These are phyloP conservation scores for Melikaiella ostensackeni DNA, from an alignment of 2,888 invertebrate species.

Conservation along the genomic window DNA sequence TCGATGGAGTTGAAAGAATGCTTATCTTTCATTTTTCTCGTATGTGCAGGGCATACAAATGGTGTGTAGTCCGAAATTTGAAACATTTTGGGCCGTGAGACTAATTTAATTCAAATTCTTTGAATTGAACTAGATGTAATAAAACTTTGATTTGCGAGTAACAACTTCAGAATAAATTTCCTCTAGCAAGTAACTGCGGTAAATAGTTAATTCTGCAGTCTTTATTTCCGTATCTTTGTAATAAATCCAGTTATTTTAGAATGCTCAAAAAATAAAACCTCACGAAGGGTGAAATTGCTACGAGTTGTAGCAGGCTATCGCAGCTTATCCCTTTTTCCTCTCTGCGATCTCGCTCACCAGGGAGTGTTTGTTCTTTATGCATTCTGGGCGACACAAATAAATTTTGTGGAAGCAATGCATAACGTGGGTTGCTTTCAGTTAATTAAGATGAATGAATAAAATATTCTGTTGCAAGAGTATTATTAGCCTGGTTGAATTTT, in stretches of 20 bases:
- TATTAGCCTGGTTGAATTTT: not conserved
- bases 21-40: no score
- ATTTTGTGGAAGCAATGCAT: conserved; percentile 15
- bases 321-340: conserved; percentile 8
- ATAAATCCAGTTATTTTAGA: conserved; percentile 29
- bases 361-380: conserved; percentile 27
- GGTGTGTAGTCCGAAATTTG: no score
- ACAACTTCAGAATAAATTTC: not conserved
- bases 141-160: no score
- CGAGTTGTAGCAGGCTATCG: conserved; percentile 29
- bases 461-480: not conserved
- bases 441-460: conserved; percentile 21
- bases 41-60: no score
- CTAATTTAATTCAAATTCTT: no score
- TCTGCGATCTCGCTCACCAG: conserved; percentile 4
- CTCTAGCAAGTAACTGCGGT: not conserved
- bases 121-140: no score
- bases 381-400: conserved; percentile 20
- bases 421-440: conserved; percentile 5
- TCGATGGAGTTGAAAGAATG: no score
- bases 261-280: conserved; percentile 28
- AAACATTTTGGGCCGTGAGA: no score
- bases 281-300: conserved; percentile 14
- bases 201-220: not conserved
- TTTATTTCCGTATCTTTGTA: conserved; percentile 11